Conservation (phyloP, 2,797 vertebrate genomes). For the Tragelaphus oryx region DNA sequence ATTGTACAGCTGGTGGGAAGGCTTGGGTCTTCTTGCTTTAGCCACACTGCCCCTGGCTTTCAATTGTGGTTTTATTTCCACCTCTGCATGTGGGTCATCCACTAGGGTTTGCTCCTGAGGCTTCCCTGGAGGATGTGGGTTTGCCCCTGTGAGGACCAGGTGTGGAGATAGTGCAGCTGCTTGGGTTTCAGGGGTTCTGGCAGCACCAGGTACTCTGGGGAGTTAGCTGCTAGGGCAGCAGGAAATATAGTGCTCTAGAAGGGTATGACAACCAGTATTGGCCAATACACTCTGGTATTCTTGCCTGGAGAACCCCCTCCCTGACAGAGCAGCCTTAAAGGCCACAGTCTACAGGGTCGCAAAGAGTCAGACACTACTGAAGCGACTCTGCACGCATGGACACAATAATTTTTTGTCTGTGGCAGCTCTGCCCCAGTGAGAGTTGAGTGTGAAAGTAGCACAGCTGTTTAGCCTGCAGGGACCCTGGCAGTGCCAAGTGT, state of each 20-base stretch:
- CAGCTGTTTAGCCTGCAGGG: background rate
- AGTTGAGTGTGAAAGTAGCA: background rate
- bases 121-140: rapidly evolving
- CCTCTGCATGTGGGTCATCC: background rate
- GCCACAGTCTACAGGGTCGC: background rate
- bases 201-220: background rate
- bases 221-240: background rate
- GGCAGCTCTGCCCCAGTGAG: background rate
- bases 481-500: background rate
- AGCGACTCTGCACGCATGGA: background rate
- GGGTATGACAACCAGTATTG: background rate
- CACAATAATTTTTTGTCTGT: background rate
- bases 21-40: background rate
- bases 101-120: background rate
- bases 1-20: background rate
- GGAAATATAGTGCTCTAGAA: background rate
- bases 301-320: background rate
- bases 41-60: background rate
- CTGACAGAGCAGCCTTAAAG: background rate
- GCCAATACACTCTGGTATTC: background rate
- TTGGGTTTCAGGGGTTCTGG: background rate
- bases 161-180: background rate
- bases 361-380: background rate
- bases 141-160: background rate
- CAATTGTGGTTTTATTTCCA: background rate